A percentile compares a stretch with the other conserved stretches of the same genome.
Conservation (phyloP, 2,888 invertebrate species). For the Nemapogon koenigi region DNA sequence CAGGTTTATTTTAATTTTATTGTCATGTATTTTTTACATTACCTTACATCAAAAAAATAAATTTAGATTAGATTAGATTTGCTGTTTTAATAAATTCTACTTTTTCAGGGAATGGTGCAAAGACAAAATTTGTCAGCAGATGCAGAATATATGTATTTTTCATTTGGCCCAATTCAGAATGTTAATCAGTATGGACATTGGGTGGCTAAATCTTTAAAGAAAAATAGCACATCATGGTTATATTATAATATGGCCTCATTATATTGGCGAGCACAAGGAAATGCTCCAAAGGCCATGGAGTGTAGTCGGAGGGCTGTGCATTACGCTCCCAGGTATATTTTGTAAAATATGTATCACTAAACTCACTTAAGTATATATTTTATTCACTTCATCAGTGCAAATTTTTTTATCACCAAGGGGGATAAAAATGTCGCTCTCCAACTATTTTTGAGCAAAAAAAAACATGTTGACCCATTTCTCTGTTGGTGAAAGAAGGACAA, state of each 20-base stretch:
- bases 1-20: slow-evolving; percentile 24
- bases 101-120: slow-evolving; percentile 37
- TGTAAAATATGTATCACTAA: background rate
- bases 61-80: background rate
- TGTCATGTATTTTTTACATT: slow-evolving; percentile 28
- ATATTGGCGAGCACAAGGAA: slow-evolving; percentile 79
- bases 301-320: slow-evolving; percentile 79
- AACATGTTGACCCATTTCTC: no score
- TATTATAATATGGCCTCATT: slow-evolving; percentile 80
- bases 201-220: slow-evolving; percentile 65
- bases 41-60: slow-evolving; percentile 1
- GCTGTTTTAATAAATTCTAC: slow-evolving; percentile 1
- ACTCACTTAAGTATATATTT: background rate
- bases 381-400: background rate
- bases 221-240: slow-evolving; percentile 78
- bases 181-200: slow-evolving; percentile 65
- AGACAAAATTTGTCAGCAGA: slow-evolving; percentile 36
- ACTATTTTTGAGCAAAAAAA: no score
- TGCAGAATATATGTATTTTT: slow-evolving; percentile 27
- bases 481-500: no score
- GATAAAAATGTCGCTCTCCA: no score
- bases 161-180: slow-evolving; percentile 28
- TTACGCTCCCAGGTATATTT: slow-evolving; percentile 71
- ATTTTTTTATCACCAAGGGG: background rate
- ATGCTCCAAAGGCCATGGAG: slow-evolving; percentile 79